Percentiles rank a stretch among this genome's conserved stretches.
Conservation (phyloP, 1,140 invertebrate species). For the Nephotettix cincticeps region DNA sequence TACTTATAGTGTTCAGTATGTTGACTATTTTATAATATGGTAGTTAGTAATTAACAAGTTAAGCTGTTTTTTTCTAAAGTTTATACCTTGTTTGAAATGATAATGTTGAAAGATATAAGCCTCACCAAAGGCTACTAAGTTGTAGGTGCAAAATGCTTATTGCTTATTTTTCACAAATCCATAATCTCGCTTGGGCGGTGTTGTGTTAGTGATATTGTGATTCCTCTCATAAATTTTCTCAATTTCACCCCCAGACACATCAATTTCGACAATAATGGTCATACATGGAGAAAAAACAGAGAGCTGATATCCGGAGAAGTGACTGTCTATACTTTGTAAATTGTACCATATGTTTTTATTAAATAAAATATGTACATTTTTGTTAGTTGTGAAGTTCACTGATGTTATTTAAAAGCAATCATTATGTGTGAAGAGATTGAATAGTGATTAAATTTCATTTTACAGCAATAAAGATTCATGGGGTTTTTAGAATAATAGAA, state of each 20-base stretch:
- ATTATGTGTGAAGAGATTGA: too few relatives aligned
- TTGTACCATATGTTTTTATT: too few relatives aligned
- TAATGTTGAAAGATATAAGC: background rate
- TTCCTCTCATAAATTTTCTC: background rate
- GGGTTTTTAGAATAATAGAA: too few relatives aligned
- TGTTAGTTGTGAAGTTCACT: too few relatives aligned
- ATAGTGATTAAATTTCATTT: too few relatives aligned
- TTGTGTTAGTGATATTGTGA: background rate
- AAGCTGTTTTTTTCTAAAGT: background rate
- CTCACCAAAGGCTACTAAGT: background rate
- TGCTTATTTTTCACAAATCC: background rate
- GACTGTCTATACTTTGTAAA: too few relatives aligned
- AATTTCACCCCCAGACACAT: constrained; percentile 10
- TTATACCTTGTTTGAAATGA: background rate
- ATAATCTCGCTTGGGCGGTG: too few relatives aligned
- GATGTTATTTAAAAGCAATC: too few relatives aligned
- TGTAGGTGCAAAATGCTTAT: constrained; percentile 7
- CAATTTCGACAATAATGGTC: constrained; percentile 20
- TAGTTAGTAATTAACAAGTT: background rate
- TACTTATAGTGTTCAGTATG: constrained; percentile 15
- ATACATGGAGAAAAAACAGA: too few relatives aligned
- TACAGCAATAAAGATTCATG: too few relatives aligned
- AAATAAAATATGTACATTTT: too few relatives aligned
- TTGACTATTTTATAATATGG: constrained; percentile 13
- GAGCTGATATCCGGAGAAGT: too few relatives aligned